phyloP scores from a whole-genome alignment of 2,888 invertebrate genomes.

The Pristionchus fissidentatus region DNA sequence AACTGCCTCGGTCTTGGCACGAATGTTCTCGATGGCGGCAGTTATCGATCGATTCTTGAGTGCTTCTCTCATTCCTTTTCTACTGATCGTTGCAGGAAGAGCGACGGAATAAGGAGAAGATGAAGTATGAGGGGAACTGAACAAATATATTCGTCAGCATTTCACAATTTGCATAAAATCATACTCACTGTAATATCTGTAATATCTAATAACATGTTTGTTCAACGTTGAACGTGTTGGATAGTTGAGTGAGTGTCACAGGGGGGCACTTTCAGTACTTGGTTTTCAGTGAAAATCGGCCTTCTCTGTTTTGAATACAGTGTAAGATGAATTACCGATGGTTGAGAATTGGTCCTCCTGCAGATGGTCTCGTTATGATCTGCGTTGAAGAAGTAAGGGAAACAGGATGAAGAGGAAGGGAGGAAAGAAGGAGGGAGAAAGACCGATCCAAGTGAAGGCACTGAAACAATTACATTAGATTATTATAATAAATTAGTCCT shows the following conservation, averaged over 20 bases:
- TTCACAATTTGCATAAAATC: too few species aligned
- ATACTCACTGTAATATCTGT: too few species aligned
- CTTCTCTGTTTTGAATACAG: too few species aligned
- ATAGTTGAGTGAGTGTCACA: too few species aligned
- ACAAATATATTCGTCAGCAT: neutral
- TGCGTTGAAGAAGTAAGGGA: neutral
- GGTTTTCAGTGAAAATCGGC: too few species aligned
- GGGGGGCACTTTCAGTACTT: too few species aligned
- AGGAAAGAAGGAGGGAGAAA: constrained; percentile 14
- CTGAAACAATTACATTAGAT: too few species aligned
- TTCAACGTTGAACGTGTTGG: too few species aligned
- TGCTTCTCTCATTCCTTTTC: constrained; percentile 43
- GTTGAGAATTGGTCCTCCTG: constrained; percentile 1
- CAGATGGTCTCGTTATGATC: neutral
- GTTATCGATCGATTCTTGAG: constrained; percentile 39
- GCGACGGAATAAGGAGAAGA: constrained; percentile 22
- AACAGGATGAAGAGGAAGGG: constrained; percentile 4
- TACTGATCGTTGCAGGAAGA: constrained; percentile 8
- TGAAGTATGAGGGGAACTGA: constrained; percentile 14
- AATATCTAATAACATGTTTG: too few species aligned
- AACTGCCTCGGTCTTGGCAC: neutral
- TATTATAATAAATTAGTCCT: too few species aligned
- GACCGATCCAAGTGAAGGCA: neutral
- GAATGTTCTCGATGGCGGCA: constrained; percentile 37
- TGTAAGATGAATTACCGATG: too few species aligned